Percentiles rank a stretch among this genome's conserved stretches.
Evolutionary conservation across 2,797 vertebrate genomes (phyloP).

Genomic region (Pteronotus mesoamericanus): DNA sequence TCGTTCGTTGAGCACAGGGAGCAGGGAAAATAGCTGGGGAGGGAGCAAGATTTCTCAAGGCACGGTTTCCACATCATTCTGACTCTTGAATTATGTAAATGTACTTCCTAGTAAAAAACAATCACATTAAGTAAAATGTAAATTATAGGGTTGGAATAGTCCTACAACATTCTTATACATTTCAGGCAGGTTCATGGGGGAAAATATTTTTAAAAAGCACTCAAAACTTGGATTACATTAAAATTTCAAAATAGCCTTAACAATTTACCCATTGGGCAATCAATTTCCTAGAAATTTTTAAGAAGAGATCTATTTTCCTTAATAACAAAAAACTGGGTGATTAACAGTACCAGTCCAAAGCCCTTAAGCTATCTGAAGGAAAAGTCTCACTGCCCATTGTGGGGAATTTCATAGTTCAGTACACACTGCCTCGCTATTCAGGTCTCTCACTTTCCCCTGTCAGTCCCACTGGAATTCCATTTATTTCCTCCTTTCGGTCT

Average conservation of each 20-base stretch:
- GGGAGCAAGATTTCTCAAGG: neutral
- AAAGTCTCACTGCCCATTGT: neutral
- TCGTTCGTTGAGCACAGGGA: neutral
- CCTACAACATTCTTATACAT: neutral
- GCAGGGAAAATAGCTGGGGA: neutral
- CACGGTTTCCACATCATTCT: neutral
- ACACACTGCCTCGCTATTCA: neutral
- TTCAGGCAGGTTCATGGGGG: neutral
- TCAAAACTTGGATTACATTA: neutral
- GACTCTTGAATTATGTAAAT: neutral
- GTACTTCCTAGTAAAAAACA: neutral
- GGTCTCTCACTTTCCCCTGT: neutral
- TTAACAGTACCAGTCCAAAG: neutral
- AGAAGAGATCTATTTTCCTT: neutral
- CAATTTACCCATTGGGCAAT: neutral
- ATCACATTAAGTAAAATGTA: neutral
- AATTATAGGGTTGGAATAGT: neutral
- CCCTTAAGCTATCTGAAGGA: neutral
- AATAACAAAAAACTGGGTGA: neutral
- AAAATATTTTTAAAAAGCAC: neutral
- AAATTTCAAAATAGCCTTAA: neutral
- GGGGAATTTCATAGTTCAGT: neutral
- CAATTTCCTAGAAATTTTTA: neutral
- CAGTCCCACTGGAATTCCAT: neutral
- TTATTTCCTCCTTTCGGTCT: neutral